Conservation (phyloP, 2,888 invertebrate species). For the Lordiphosa andalusiaca region DNA sequence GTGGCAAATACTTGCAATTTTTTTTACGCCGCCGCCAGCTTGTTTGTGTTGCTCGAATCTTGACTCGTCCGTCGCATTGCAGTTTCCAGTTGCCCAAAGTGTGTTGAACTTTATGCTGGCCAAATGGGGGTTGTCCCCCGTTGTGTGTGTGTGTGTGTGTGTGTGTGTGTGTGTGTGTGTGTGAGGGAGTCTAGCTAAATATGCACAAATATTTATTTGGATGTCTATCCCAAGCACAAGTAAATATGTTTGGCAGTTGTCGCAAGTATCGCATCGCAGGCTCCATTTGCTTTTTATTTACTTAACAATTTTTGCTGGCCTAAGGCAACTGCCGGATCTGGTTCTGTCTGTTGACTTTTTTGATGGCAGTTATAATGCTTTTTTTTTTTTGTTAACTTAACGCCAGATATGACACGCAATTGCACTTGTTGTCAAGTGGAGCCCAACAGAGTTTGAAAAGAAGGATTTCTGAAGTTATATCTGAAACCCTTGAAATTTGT, state of each 20-base stretch:
- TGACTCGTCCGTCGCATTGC: conserved; percentile 48
- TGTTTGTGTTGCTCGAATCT: conserved; percentile 61
- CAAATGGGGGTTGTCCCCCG: background rate
- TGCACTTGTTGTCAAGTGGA: conserved; percentile 39
- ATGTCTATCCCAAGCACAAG: conserved; percentile 26
- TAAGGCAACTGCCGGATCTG: conserved; percentile 5
- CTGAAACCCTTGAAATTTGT: no score
- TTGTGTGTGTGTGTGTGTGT: conserved; percentile 5
- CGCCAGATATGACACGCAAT: conserved; percentile 51
- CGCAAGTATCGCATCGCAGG: conserved; percentile 37
- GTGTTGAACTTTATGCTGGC: conserved; percentile 57
- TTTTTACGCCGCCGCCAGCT: conserved; percentile 54
- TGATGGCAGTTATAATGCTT: background rate
- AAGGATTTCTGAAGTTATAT: background rate
- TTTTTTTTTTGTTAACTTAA: no score
- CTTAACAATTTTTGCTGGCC: conserved; percentile 57
- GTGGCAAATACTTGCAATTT: conserved; percentile 64
- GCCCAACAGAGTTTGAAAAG: conserved; percentile 6
- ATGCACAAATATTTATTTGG: conserved; percentile 71
- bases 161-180: background rate
- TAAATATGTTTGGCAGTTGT: conserved; percentile 35
- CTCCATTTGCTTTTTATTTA: conserved; percentile 51
- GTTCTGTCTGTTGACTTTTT: conserved; percentile 36
- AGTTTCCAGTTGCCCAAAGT: conserved; percentile 48
- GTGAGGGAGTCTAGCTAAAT: conserved; percentile 48